phyloP scores from a whole-genome alignment of 2,797 vertebrate genomes.

The Sorex maritimensis region DNA sequence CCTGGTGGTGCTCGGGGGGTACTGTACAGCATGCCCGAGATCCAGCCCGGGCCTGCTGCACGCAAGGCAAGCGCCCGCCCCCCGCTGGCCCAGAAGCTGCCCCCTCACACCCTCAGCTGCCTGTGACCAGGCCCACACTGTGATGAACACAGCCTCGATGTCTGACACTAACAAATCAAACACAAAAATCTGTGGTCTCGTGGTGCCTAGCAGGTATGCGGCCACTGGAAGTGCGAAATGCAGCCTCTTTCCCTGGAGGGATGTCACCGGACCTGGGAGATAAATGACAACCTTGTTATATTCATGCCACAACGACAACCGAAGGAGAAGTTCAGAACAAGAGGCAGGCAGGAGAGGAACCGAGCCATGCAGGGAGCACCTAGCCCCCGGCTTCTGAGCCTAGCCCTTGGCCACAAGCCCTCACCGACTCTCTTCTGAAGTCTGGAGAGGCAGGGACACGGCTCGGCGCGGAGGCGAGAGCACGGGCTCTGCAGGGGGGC shows the following conservation, averaged over 20 bases:
- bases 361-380: too few species aligned
- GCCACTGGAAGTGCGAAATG: background rate
- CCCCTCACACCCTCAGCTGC: background rate
- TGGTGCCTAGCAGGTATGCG: background rate
- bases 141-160: background rate
- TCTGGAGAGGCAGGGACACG: background rate
- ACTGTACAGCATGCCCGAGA: too few species aligned
- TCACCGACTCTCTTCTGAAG: background rate
- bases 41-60: too few species aligned
- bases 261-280: background rate
- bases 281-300: conserved; percentile 23
- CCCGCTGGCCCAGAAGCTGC: background rate
- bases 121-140: background rate
- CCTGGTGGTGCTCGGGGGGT: too few species aligned
- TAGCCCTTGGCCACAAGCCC: background rate
- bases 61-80: too few species aligned
- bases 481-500: too few species aligned
- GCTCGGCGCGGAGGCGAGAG: too few species aligned
- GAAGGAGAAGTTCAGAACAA: background rate
- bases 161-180: background rate
- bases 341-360: background rate
- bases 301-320: background rate
- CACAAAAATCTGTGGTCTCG: background rate
- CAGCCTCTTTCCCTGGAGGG: conserved; percentile 5
- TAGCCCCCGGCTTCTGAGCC: background rate